Evolutionary conservation across 1,140 invertebrate species (phyloP), one percentile per base, ranked within the genome.

Genomic region (Halesus radiatus): DNA sequence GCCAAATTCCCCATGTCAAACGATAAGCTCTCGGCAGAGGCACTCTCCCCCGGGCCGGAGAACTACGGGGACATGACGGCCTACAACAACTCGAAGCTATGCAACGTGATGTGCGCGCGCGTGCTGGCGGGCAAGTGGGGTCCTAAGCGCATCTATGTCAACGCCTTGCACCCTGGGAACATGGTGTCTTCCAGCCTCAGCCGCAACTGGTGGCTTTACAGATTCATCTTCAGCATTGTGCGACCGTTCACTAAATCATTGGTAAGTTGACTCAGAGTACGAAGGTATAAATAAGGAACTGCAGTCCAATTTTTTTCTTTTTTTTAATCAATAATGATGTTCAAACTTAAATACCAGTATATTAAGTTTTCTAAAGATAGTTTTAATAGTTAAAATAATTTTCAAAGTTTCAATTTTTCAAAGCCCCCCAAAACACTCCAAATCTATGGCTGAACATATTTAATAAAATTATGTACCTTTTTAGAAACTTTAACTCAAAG

Each of bases 181-280:
- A 92, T 98, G 92, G 94, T 98, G 6, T 94, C 90, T 79, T 93
- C 95, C 8, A 91, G 92, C 80, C 22, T 98, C 3, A 87, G 92
- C n/a, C 90, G 95, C 37, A 91, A 96, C 86, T 98, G 95, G 92
- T 98, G 96, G 95, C 81, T 95, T 0, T 97, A 94, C 81, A 88
- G 93, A 84, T 79, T 97, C 0, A 84, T 96, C 0, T 98, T 96
- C 86, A 89, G 92, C n/a, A 16, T 97, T 3, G 95, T 95, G 3
- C 89, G 96, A 45, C 97, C 97, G 23, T 99, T 98, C 86, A 98
- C 97, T 7, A 99, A 99, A 89, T 97, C 96, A n/a, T 85, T 98
- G 91, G 96, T 97, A 90, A 92, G 92, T 88, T n/a, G n/a, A n/a
- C n/a, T n/a, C n/a, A 6, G 32, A 3, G 32, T 32, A 32, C 3